Conservation (phyloP, 1,140 invertebrate species). For the Proctacanthus coquilletti region DNA sequence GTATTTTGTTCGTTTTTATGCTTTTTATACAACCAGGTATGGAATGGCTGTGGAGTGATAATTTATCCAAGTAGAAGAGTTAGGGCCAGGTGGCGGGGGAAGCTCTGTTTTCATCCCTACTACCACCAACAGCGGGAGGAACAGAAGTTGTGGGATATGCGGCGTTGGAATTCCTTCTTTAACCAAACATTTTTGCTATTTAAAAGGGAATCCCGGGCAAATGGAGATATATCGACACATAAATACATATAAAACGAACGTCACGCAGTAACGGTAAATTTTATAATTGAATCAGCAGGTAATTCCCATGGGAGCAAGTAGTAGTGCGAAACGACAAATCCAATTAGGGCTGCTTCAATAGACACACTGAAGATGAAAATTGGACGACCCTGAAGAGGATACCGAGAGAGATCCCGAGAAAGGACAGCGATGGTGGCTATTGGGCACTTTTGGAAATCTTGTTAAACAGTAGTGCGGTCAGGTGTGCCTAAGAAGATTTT, state of each 20-base stretch:
- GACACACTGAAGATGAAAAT: too few relatives aligned
- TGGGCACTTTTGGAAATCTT: too few relatives aligned
- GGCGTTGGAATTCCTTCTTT: neutral
- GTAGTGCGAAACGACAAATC: neutral
- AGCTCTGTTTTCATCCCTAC: neutral
- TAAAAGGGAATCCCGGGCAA: neutral
- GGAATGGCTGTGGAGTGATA: too few relatives aligned
- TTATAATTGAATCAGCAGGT: neutral
- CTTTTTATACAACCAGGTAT: too few relatives aligned
- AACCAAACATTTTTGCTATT: neutral
- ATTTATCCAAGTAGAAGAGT: neutral
- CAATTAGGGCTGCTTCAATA: neutral
- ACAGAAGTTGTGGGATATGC: neutral
- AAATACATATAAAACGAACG: neutral
- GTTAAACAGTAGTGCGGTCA: too few relatives aligned
- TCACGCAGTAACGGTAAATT: neutral
- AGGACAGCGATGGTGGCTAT: too few relatives aligned
- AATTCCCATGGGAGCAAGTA: neutral
- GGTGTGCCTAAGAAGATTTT: too few relatives aligned
- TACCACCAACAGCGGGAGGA: neutral
- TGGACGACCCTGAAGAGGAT: too few relatives aligned
- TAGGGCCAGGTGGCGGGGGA: neutral
- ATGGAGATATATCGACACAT: neutral
- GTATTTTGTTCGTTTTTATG: neutral
- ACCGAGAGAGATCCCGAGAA: too few relatives aligned